Conservation (phyloP, 2,113 vertebrate species). For the Balaeniceps rex region DNA sequence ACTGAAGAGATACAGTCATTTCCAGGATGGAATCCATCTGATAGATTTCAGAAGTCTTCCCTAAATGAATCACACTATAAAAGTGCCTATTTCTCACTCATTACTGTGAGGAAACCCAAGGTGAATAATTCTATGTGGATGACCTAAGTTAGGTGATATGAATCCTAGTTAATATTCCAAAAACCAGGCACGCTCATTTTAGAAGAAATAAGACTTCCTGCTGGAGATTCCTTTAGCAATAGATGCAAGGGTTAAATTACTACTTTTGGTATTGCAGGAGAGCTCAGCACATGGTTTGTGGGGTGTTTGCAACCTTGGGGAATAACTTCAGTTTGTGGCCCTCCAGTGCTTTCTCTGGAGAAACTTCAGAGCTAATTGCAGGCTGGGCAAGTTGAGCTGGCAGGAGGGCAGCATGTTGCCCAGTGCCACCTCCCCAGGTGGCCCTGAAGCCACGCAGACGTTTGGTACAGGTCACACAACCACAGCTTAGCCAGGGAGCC, state of each 20-base stretch:
- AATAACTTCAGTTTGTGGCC: not conserved
- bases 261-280: not conserved
- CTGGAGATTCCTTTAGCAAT: not conserved
- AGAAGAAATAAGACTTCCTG: not conserved
- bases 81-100: not conserved
- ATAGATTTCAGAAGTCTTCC: not conserved
- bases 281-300: not conserved
- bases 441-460: accelerated
- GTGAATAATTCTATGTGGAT: not conserved
- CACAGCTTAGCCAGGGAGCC: not conserved
- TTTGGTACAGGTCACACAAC: not conserved
- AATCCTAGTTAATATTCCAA: not conserved
- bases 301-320: not conserved
- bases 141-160: not conserved
- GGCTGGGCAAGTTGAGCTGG: not conserved
- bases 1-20: not conserved
- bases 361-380: not conserved
- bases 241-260: not conserved
- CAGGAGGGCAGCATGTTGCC: accelerated
- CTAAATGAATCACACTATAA: not conserved
- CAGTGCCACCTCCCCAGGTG: not conserved
- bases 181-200: not conserved
- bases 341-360: not conserved
- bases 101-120: not conserved
- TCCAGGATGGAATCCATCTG: not conserved